These are phyloP conservation scores for Podargus strigoides DNA, from an alignment of 2,797 vertebrate species.

Conservation along the genomic window DNA sequence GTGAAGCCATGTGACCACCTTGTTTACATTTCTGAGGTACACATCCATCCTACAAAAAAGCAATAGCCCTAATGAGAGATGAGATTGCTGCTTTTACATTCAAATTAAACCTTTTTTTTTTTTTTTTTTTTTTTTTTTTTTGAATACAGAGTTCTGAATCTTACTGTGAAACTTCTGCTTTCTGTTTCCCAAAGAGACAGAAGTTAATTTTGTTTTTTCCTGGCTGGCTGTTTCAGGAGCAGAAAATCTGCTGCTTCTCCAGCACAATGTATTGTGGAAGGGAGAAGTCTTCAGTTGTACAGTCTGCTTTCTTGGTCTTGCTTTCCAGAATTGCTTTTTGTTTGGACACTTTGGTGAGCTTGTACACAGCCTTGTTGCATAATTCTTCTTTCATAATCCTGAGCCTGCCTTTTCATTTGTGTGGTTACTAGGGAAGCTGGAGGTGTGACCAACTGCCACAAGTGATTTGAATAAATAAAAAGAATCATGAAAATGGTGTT, in stretches of 20 bases:
- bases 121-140: no score
- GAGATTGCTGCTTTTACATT: neutral
- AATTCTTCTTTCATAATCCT: conserved; percentile 22
- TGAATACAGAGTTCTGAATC: neutral
- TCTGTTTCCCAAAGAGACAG: neutral
- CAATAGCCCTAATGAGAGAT: neutral
- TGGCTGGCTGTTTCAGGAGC: neutral
- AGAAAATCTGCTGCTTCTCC: neutral
- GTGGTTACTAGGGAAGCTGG: conserved; percentile 28
- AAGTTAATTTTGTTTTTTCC: neutral
- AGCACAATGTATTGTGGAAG: neutral
- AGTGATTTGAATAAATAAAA: conserved; percentile 25
- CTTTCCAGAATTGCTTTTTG: conserved; percentile 19
- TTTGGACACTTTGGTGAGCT: neutral
- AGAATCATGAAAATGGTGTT: conserved; percentile 28
- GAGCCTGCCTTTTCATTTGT: conserved; percentile 23
- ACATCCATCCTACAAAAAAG: neutral
- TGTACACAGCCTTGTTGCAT: neutral
- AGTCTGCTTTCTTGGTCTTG: neutral
- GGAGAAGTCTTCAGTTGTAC: neutral
- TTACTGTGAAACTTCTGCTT: neutral
- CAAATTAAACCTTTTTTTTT: neutral
- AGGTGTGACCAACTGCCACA: conserved; percentile 16
- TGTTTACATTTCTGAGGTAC: neutral
- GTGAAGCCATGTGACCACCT: neutral